Evolutionary conservation across 23 tunicate genomes (phyloP), one percentile per base, ranked within the genome.

Genomic region (Trididemnum clinides): DNA sequence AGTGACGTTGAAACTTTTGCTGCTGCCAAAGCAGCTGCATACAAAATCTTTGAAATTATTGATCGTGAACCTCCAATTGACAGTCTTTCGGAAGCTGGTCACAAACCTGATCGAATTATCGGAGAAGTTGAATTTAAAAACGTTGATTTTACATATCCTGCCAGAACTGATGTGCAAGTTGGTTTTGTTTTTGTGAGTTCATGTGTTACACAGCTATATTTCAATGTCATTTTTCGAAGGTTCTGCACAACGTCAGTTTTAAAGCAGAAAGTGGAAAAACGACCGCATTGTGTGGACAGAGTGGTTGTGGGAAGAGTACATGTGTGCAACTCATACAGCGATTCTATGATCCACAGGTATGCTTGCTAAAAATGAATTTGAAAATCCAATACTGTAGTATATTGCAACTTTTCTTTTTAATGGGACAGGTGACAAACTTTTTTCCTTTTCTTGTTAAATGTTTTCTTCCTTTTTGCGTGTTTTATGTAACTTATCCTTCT

Each of bases 241-340:
- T 93, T 33, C 59, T 93, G 58, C 83, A 93, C 27, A 66, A 82
- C 2, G 89, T 95, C 29, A 80, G 71, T 28, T 86, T 95, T 30
- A 71, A 50, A 62, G 98, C 95, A 0, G 95, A 89, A 73, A 77
- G 77, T 29, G 98, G 98, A 21, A 83, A 90, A 82, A 95, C 98
- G 28, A 77, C 87, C 0, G 98, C 98, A 15, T 63, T 95, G 75
- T 95, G 98, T 83, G 98, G 98, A 6, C 98, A 90, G 54, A 87
- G 92, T 69, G 98, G 98, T 26, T 90, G 95, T 57, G 98, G 98
- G 26, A 95, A 95, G 38, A 90, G 95, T 57, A 93, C 98, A 0
- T 89, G 93, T 30, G 86, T 93, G 21, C 98, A 93, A 39, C 90
- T 93, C 39, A 85, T 95, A 20, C 98, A 89, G 44, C 37, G 98